Base-by-base conservation (phyloP, 2,797 vertebrate genomes). In the Miopithecus talapoin region DNA sequence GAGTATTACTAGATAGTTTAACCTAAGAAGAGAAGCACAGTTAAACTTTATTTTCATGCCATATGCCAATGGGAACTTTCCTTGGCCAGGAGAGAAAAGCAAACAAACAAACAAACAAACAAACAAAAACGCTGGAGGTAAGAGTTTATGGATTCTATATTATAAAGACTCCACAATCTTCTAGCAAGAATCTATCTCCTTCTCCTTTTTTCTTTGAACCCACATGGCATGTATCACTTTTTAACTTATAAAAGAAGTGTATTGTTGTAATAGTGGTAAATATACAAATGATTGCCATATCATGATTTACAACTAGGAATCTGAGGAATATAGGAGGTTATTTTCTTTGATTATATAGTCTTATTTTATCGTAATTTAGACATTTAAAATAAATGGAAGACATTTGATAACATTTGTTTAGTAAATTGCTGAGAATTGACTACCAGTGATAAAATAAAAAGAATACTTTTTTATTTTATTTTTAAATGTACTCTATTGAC, bases 391-490 rank as follows among this genome's bases (percentile, higher is more conserved):
- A 97, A 97, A 92, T 93, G 1, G 2, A 57, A 78, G 78, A n/a
- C 33, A 95, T 75, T 2, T 88, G 26, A 85, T 94, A 95, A 55
- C 57, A 30, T 96, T 95, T 96, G 57, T 85, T 87, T 94, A 72
- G 59, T 90, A 95, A 96, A 96, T 97, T 95, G 43, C 89, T 97
- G 81, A 92, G 79, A 94, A 97, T 74, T 95, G 87, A 93, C 98
- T 97, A 61, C 85, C 92, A 92, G 33, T 72, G 79, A 94, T 94
- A 90, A 98, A 97, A 95, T 64, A 96, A 98, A 96, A 91, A 93
- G 48, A 16, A 50, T 50, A 50, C 14, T 16, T 48, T 16, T 48
- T 48, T 0, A 48, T 48, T 21, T 21, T 53, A 8, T 53, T 53
- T 53, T 53, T 53, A 8, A 53, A 53, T 8, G 53, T 53, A 21